Base-by-base conservation (phyloP, 2,888 invertebrate species). In the Dysmachus trigonus region DNA sequence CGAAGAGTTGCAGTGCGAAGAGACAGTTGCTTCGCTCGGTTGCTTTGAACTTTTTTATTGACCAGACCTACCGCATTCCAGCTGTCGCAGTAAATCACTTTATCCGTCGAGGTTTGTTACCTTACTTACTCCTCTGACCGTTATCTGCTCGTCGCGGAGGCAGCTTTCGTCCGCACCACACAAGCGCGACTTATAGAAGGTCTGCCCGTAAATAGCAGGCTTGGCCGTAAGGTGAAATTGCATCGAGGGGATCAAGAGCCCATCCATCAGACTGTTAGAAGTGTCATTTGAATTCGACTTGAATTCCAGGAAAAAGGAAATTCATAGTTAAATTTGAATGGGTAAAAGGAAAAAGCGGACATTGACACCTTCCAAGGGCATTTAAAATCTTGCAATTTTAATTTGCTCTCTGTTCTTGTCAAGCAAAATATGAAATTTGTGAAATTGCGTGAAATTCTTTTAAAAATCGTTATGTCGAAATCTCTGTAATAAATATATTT, bases 81-180 rank as follows among this genome's bases (percentile, higher is more conserved):
- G 62, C 81, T 53, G 53, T 81, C 81, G 81, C 33, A 53, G 81
- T 81, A 81, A 81, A 81, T 81, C 81, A 79, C 79, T 79, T 51
- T 79, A 81, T 81, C 81, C 31, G 53, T 81, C 35, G 81, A 53
- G 81, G 81, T 81, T 62, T 62, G 81, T 81, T 53, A 81, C 81
- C 62, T 81, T 81, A 81, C 62, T 81, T 81, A 81, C 53, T 81
- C 81, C 62, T 81, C 31, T 81, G 81, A 81, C 81, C 81, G 81
- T 81, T 81, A 81, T 81, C 81, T 81, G 7, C 8, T 33, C 6
- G 35, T 18, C 47, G 51, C 7, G n/a, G 33, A 10, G n/a, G 8
- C 35, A 30, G 53, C 62, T 33, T 53, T 47, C 33, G 76, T 38
- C 18, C 35, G 4, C 35, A 22, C n/a, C 35, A n/a, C 18, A 53